Conservation (phyloP, 2,888 invertebrate species). For the Embidobia sp. region DNA sequence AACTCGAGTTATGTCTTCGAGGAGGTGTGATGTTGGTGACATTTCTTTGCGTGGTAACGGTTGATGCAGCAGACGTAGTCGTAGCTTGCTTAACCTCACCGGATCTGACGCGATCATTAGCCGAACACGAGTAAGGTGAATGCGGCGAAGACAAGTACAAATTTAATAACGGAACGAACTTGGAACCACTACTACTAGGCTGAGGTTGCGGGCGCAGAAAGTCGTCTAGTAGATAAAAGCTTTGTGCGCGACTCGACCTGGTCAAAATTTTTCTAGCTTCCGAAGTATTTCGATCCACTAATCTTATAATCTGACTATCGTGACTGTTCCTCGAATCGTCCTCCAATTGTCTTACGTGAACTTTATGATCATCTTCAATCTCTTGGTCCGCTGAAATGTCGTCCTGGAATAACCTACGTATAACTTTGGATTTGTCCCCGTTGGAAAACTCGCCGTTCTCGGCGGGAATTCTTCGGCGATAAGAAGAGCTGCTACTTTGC, state of each 20-base stretch:
- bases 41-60: conserved; percentile 47
- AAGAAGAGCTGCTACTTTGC: conserved; percentile 69
- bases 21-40: conserved; percentile 78
- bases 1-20: conserved; percentile 79
- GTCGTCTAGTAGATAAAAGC: conserved; percentile 82
- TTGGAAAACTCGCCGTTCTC: conserved; percentile 73
- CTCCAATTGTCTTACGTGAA: conserved; percentile 43
- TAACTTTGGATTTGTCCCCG: conserved; percentile 72
- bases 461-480: conserved; percentile 57
- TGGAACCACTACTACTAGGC: conserved; percentile 66
- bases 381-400: conserved; percentile 59
- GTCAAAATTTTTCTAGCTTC: conserved; percentile 68
- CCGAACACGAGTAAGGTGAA: conserved; percentile 64
- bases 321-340: conserved; percentile 56
- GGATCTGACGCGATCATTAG: conserved; percentile 68
- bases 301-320: conserved; percentile 41
- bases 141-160: conserved; percentile 76
- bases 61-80: conserved; percentile 4
- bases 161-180: conserved; percentile 74
- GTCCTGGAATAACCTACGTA: conserved; percentile 75
- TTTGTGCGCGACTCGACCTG: conserved; percentile 80
- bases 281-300: conserved; percentile 38
- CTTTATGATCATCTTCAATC: conserved; percentile 63
- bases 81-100: conserved; percentile 63
- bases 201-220: conserved; percentile 80